These are phyloP conservation scores for Megaceryle torquata DNA, from an alignment of 2,113 vertebrate species.

Conservation along the genomic window DNA sequence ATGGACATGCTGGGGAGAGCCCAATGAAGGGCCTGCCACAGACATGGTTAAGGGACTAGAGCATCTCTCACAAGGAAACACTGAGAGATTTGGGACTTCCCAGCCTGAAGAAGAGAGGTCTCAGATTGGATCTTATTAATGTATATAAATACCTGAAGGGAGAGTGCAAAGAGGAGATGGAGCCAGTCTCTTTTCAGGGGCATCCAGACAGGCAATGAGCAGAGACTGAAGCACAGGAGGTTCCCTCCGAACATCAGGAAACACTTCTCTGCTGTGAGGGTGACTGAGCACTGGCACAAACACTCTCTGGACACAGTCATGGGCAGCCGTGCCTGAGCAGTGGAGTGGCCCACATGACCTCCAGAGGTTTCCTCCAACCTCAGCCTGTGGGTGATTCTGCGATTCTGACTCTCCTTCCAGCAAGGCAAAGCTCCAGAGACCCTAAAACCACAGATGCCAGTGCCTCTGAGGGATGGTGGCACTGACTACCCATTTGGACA, in stretches of 20 bases:
- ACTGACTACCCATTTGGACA: neutral
- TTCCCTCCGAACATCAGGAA: neutral
- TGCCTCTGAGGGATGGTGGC: neutral
- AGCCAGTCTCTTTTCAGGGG: neutral
- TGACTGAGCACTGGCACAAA: neutral
- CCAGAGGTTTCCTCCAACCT: neutral
- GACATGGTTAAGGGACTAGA: neutral
- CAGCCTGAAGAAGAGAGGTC: neutral
- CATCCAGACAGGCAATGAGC: neutral
- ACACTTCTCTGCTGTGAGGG: neutral
- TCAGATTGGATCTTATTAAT: neutral
- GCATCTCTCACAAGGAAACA: neutral
- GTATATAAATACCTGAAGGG: neutral
- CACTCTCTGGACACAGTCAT: too few relatives aligned
- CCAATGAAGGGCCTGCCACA: neutral
- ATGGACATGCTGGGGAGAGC: neutral
- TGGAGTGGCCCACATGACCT: neutral
- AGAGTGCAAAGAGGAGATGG: neutral
- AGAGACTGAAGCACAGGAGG: neutral
- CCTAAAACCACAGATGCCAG: accelerated
- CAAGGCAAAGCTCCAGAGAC: neutral
- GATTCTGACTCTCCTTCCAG: neutral
- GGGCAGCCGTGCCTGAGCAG: neutral
- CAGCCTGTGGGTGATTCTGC: neutral
- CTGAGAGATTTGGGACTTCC: too few relatives aligned